Evolutionary conservation across 2,888 invertebrate species (phyloP), one percentile per base, ranked within the genome.

Genomic region (Thelaira solivaga): DNA sequence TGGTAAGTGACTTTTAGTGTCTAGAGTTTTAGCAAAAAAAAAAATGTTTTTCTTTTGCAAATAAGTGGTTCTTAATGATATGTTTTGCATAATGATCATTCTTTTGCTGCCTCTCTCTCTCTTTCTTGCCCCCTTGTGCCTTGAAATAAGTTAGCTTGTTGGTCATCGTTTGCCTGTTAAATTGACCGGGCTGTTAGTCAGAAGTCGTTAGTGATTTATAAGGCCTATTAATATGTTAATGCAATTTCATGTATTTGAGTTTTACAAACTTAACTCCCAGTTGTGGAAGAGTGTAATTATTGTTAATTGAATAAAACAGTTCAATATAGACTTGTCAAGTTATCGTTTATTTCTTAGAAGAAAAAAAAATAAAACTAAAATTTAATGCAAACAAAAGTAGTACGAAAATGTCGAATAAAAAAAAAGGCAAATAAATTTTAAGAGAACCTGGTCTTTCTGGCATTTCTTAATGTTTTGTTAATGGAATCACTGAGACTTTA

Each of bases 51-150:
- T 47, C 4, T 20, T 6, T 13, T 36, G 13, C 41, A 26, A 61
- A 61, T 78, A 82, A 82, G 80, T 81, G 86, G 80, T 83, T 84
- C 83, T 85, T 86, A 85, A 87, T 86, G 86, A 85, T 86, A 84
- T 85, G 85, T 86, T 87, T 86, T 85, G 85, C 87, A 86, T 86
- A 86, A 81, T 78, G 67, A 78, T 68, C 55, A 72, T 45, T 77
- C 20, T 36, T 59, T 47, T 24, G 55, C 65, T 43, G 34, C 31
- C 16, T 1, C 11, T 18, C 8, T 67, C 29, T 61, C 24, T 47
- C 6, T 31, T 41, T 16, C n/a, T 41, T 16, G 10, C 8, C 4
- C 1, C 29, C n/a, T 16, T 11, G 8, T 39, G 16, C 20, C 36
- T 39, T 51, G 51, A 36, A 39, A 20, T 13, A 29, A 10, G 18